These are phyloP conservation scores for Australoheros facetus DNA, from an alignment of 2,797 vertebrate species.

Conservation along the genomic window DNA sequence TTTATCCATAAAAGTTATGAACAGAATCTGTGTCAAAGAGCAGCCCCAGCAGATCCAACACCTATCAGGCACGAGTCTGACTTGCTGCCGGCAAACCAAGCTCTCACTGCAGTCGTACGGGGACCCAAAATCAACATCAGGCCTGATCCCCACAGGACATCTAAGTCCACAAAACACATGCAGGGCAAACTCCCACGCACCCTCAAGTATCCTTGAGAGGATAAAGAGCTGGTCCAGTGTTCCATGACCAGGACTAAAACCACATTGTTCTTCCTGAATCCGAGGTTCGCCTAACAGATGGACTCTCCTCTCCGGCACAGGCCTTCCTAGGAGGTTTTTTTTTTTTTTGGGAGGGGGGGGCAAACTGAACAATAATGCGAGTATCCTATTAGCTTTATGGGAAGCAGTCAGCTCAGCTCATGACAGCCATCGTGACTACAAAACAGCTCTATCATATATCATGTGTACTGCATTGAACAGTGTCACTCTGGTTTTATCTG, in stretches of 20 bases:
- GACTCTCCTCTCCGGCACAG: not conserved
- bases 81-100: not conserved
- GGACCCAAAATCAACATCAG: not conserved
- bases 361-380: not conserved
- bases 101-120: too few relatives aligned
- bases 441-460: not conserved
- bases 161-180: not conserved
- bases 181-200: not conserved
- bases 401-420: not conserved
- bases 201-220: not conserved
- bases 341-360: not conserved
- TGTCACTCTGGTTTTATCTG: not conserved
- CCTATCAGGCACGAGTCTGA: not conserved
- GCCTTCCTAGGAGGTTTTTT: not conserved
- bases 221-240: not conserved
- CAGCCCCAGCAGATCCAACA: not conserved
- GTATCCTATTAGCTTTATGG: not conserved
- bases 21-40: not conserved
- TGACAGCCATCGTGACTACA: not conserved
- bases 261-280: fast-evolving
- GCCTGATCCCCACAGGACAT: not conserved
- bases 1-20: too few relatives aligned
- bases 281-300: fast-evolving
- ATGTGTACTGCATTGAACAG: not conserved
- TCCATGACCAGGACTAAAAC: not conserved